Evolutionary conservation across 2,888 invertebrate genomes (phyloP).

Genomic region (Junonia oenone): DNA sequence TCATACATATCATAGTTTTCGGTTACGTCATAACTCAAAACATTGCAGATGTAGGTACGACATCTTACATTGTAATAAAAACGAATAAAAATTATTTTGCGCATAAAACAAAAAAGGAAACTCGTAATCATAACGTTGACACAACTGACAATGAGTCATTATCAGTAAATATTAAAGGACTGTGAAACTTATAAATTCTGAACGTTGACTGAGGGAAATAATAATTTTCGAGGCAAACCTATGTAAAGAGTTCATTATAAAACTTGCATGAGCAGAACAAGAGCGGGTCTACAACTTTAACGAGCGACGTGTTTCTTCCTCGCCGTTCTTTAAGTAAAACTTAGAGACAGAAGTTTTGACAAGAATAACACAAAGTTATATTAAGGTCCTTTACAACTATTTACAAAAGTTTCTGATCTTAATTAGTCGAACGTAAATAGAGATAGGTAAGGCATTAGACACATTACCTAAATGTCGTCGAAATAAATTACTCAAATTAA

Average conservation of each 20-base stretch:
- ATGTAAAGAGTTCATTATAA: conserved; percentile 13
- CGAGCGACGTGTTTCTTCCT: conserved; percentile 12
- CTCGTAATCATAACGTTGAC: too few relatives aligned
- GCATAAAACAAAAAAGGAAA: too few relatives aligned
- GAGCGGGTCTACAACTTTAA: conserved; percentile 13
- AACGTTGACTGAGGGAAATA: conserved; percentile 3
- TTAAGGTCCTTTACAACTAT: neutral
- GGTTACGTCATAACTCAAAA: too few relatives aligned
- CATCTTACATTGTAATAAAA: too few relatives aligned
- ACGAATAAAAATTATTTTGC: too few relatives aligned
- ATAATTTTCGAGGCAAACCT: conserved; percentile 6
- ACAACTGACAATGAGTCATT: too few relatives aligned
- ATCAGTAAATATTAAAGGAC: too few relatives aligned
- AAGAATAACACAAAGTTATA: conserved; percentile 7
- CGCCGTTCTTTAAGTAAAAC: conserved; percentile 14
- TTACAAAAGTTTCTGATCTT: neutral
- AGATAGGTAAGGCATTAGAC: too few relatives aligned
- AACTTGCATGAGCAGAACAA: conserved; percentile 11
- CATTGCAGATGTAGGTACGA: too few relatives aligned
- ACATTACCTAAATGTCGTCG: too few relatives aligned
- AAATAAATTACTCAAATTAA: too few relatives aligned
- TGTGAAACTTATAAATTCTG: neutral
- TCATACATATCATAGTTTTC: too few relatives aligned
- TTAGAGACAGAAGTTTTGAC: conserved; percentile 16
- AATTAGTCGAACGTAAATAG: neutral